Percentiles rank a stretch among this genome's conserved stretches.
phyloP scores from a whole-genome alignment of 2,113 vertebrate genomes.

The Perca flavescens region DNA sequence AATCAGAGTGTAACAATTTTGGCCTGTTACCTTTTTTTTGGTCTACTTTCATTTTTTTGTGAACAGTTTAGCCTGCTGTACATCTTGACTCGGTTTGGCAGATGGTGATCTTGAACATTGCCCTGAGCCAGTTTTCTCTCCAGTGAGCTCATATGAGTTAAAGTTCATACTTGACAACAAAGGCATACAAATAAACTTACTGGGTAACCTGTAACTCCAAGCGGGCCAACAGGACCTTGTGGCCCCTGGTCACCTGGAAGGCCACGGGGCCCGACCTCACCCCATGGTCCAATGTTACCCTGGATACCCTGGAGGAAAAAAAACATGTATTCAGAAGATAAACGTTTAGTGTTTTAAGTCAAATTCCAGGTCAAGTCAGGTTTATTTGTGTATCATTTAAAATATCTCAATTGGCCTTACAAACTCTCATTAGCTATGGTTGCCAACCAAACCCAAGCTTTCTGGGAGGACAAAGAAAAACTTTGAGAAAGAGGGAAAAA shows the following conservation, averaged over 20 bases:
- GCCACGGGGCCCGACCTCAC: conserved; percentile 73
- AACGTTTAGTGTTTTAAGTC: not conserved
- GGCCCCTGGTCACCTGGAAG: conserved; percentile 73
- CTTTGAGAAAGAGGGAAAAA: not conserved
- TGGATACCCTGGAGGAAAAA: conserved; percentile 75
- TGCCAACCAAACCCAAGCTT: not conserved
- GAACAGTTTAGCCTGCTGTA: not conserved
- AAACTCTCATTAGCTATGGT: not conserved
- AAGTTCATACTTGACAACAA: not conserved
- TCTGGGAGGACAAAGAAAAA: not conserved
- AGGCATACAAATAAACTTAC: conserved; percentile 59
- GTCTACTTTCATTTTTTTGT: too few species aligned
- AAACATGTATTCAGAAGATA: not conserved
- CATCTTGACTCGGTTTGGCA: not conserved
- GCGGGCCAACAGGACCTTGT: conserved; percentile 68
- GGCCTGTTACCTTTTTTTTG: too few species aligned
- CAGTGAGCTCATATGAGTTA: not conserved
- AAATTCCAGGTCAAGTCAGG: not conserved
- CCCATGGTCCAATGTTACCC: conserved; percentile 83
- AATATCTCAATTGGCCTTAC: not conserved
- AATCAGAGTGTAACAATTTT: too few species aligned
- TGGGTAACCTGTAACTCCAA: conserved; percentile 78
- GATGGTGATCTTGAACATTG: not conserved
- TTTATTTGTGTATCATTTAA: not conserved
- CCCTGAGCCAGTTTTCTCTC: not conserved